These are phyloP conservation scores for Schizopygopsis malacanthus DNA, from an alignment of 2,797 vertebrate genomes.

Conservation along the genomic window DNA sequence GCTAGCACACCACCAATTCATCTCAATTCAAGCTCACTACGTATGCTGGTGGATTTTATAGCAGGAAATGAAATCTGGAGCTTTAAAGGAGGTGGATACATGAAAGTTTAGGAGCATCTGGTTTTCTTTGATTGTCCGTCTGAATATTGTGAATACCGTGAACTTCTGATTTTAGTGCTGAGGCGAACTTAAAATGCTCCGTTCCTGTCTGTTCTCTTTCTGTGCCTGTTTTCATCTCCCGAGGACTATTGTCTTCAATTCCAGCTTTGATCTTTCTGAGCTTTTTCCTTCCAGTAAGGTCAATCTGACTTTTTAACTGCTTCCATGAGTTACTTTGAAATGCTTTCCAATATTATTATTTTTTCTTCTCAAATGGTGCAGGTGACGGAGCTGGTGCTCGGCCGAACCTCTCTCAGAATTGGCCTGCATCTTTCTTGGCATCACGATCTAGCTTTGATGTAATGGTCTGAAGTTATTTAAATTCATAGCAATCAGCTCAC, in stretches of 20 bases:
- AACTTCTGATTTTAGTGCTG: constrained; percentile 47
- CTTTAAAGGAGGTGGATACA: constrained; percentile 54
- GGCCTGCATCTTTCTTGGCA: background rate
- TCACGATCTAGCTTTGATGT: background rate
- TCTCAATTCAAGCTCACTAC: constrained; percentile 2
- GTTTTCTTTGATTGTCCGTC: constrained; percentile 64
- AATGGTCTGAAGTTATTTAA: background rate
- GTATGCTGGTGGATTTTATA: constrained; percentile 34
- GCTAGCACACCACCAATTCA: constrained; percentile 7
- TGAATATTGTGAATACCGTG: constrained; percentile 57
- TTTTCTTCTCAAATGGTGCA: constrained; percentile 14
- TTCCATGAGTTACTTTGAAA: constrained; percentile 54
- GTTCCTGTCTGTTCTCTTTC: constrained; percentile 34
- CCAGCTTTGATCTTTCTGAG: constrained; percentile 68
- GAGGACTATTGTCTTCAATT: constrained; percentile 67
- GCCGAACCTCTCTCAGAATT: background rate
- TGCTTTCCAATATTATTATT: background rate
- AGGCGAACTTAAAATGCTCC: constrained; percentile 62
- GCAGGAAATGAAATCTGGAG: constrained; percentile 51
- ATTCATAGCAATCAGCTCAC: background rate
- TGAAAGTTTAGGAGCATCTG: constrained; percentile 57
- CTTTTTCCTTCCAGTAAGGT: constrained; percentile 52
- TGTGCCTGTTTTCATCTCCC: constrained; percentile 44
- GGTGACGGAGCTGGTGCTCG: background rate
- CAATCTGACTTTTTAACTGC: constrained; percentile 67